phyloP scores from a whole-genome alignment of 2,888 invertebrate genomes.

The Aphrophora alni region DNA sequence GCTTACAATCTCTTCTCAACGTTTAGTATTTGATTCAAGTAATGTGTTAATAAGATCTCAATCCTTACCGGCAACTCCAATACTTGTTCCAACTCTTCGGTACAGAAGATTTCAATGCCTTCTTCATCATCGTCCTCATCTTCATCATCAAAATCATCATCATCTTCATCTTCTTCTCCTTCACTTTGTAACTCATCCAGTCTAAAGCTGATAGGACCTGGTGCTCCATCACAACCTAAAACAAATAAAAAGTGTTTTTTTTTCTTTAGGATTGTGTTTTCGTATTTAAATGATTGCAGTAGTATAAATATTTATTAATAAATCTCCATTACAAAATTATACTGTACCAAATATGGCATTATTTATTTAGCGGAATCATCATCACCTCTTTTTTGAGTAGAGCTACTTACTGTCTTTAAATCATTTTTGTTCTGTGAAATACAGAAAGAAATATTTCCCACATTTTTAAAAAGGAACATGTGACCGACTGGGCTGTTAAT shows the following conservation, averaged over 20 bases:
- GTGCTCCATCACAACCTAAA: constrained; percentile 59
- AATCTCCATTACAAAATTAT: too few species aligned
- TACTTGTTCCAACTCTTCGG: constrained; percentile 58
- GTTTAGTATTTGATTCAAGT: too few species aligned
- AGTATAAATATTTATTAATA: constrained; percentile 17
- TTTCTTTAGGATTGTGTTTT: too few species aligned
- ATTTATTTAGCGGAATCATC: background rate
- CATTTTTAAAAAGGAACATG: too few species aligned
- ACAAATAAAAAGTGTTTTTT: background rate
- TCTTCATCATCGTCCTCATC: constrained; percentile 58
- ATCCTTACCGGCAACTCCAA: constrained; percentile 54
- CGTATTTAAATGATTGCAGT: constrained; percentile 18
- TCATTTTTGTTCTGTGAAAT: too few species aligned
- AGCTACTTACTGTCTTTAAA: too few species aligned
- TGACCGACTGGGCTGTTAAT: too few species aligned
- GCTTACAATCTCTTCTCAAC: too few species aligned
- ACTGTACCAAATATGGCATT: background rate
- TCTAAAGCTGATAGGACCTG: constrained; percentile 61
- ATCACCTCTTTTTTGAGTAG: too few species aligned
- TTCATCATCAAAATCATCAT: constrained; percentile 61
- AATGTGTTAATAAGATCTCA: too few species aligned
- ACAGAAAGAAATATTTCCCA: too few species aligned
- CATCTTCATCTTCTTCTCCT: constrained; percentile 55
- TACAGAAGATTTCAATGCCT: constrained; percentile 57
- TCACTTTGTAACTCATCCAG: constrained; percentile 62